Evolutionary conservation across 2,113 vertebrate genomes (phyloP).

Genomic region (Erythrolamprus reginae): DNA sequence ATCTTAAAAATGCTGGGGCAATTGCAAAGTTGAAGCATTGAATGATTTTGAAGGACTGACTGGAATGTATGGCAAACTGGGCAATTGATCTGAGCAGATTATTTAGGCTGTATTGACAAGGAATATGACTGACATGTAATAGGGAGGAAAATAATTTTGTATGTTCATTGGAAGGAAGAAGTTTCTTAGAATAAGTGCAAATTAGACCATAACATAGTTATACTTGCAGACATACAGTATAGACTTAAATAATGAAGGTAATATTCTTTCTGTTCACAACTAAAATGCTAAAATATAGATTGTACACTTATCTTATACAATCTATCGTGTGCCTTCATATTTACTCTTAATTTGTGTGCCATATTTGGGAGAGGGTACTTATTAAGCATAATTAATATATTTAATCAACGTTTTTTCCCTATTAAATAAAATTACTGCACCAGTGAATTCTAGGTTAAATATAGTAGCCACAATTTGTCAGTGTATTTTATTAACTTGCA

Average conservation of each 20-base stretch:
- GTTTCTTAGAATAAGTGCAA: background rate
- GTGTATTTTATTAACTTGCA: constrained; percentile 26
- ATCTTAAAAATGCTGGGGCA: constrained; percentile 47
- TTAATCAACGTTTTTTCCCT: constrained; percentile 19
- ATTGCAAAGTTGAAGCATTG: constrained; percentile 40
- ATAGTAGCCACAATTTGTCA: constrained; percentile 9
- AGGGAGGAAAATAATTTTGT: background rate
- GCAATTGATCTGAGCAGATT: background rate
- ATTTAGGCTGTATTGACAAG: background rate
- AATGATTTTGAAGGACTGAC: constrained; percentile 24
- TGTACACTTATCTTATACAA: constrained; percentile 2
- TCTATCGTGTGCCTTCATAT: background rate
- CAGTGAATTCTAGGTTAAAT: constrained; percentile 24
- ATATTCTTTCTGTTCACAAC: constrained; percentile 30
- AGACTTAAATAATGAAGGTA: constrained; percentile 8
- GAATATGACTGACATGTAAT: background rate
- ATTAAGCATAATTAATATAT: constrained; percentile 16
- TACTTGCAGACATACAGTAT: background rate
- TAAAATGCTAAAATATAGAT: constrained; percentile 20
- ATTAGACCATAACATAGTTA: background rate
- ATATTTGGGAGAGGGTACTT: constrained; percentile 26
- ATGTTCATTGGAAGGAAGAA: background rate
- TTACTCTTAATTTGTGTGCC: constrained; percentile 4
- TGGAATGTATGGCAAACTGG: background rate
- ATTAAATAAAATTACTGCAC: constrained; percentile 13